Evolutionary conservation across 2,113 vertebrate genomes (phyloP).

Genomic region (Bungarus multicinctus): DNA sequence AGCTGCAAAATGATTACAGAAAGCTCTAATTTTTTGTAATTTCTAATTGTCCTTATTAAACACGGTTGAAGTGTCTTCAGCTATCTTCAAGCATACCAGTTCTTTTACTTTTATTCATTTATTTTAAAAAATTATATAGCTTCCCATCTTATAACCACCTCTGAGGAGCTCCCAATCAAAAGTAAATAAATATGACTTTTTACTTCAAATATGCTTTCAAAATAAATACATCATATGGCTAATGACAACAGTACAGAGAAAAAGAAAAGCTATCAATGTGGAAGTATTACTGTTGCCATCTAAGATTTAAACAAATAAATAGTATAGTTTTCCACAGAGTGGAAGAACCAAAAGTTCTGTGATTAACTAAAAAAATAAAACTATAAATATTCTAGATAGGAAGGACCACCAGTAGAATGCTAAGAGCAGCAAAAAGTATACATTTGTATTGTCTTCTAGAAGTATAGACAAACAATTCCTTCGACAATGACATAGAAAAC

Average conservation of each 20-base stretch:
- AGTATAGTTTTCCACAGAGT: background rate
- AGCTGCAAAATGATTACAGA: background rate
- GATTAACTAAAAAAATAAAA: background rate
- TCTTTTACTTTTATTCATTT: background rate
- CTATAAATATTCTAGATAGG: background rate
- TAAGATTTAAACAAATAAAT: constrained; percentile 8
- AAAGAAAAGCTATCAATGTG: background rate
- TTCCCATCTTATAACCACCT: background rate
- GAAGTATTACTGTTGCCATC: background rate
- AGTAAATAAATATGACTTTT: background rate
- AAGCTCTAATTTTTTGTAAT: background rate
- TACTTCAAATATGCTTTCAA: background rate
- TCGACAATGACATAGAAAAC: background rate
- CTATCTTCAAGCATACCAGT: background rate
- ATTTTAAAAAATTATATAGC: background rate
- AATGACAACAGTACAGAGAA: background rate
- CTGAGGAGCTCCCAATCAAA: background rate
- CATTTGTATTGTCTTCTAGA: background rate
- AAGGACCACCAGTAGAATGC: background rate
- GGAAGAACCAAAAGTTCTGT: background rate
- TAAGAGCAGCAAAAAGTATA: background rate
- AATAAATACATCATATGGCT: background rate
- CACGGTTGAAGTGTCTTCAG: background rate
- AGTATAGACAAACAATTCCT: background rate
- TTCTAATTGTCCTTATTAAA: background rate